Conservation (phyloP, 2,888 invertebrate genomes). For the Sisyra nigra region DNA sequence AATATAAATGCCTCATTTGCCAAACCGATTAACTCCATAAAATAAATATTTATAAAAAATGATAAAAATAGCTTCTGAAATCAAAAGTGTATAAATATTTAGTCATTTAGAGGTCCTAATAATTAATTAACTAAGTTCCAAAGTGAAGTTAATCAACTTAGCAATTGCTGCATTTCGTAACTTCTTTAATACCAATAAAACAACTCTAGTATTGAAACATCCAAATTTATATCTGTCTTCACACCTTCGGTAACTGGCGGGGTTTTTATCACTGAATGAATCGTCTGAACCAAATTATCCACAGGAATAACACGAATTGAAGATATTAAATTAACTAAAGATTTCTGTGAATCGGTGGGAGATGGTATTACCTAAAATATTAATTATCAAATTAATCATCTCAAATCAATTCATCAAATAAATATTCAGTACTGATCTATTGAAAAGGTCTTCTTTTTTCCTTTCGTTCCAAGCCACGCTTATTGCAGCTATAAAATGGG, state of each 20-base stretch:
- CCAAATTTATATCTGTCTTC: slow-evolving; percentile 42
- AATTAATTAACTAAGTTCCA: too few relatives aligned
- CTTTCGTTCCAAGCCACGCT: slow-evolving; percentile 76
- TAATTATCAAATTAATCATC: slow-evolving; percentile 7
- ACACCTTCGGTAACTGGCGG: slow-evolving; percentile 47
- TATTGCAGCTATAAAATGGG: slow-evolving; percentile 64
- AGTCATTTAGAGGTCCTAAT: too few relatives aligned
- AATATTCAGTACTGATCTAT: slow-evolving; percentile 25
- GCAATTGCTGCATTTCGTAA: too few relatives aligned
- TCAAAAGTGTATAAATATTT: too few relatives aligned
- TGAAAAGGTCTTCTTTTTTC: slow-evolving; percentile 30
- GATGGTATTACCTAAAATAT: slow-evolving; percentile 37
- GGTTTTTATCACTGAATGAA: slow-evolving; percentile 65
- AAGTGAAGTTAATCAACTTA: too few relatives aligned
- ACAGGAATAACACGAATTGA: slow-evolving; percentile 71
- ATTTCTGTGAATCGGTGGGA: slow-evolving; percentile 50
- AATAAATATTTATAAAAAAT: too few relatives aligned
- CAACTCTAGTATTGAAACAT: slow-evolving; percentile 68
- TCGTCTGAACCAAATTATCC: slow-evolving; percentile 66
- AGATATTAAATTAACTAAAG: slow-evolving; percentile 61
- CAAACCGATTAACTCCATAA: too few relatives aligned
- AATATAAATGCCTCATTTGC: too few relatives aligned
- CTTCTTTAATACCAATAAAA: slow-evolving; percentile 56
- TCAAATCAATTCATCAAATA: too few relatives aligned
- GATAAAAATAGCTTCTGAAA: too few relatives aligned